A percentile compares a stretch with the other conserved stretches of the same genome.
Conservation (phyloP, 2,797 vertebrate genomes). For the Buphagus erythrorhynchus region DNA sequence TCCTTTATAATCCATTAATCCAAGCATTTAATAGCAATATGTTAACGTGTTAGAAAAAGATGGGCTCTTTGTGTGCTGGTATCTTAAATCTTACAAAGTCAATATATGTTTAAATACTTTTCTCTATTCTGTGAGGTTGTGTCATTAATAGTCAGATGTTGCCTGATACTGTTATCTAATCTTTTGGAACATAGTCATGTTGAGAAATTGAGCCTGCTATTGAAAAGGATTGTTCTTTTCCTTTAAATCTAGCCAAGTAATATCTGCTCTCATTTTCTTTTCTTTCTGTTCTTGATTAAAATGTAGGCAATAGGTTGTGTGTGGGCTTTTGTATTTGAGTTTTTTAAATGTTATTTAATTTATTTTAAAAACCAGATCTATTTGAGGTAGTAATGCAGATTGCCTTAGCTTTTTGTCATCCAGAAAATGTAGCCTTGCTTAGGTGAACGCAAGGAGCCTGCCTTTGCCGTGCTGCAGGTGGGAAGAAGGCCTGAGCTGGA, state of each 20-base stretch:
- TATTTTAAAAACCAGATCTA: background rate
- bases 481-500: fast-evolving
- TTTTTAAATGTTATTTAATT: background rate
- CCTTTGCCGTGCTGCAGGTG: fast-evolving
- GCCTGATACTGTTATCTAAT: background rate
- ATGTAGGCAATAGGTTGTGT: background rate
- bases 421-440: fast-evolving
- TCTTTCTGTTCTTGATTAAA: background rate
- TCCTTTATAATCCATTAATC: constrained; percentile 13
- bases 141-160: background rate
- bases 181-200: background rate
- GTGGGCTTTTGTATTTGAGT: background rate
- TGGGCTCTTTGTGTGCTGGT: background rate
- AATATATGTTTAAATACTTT: background rate
- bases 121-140: background rate
- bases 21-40: background rate
- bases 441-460: background rate
- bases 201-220: background rate
- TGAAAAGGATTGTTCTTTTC: background rate
- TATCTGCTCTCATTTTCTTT: background rate
- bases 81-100: background rate
- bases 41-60: background rate
- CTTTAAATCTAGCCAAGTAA: background rate
- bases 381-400: background rate
- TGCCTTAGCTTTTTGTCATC: background rate